Percentiles rank a stretch among this genome's conserved stretches.
These are phyloP conservation scores for Drosophila monieri DNA, from an alignment of 2,888 invertebrate species.

Conservation along the genomic window DNA sequence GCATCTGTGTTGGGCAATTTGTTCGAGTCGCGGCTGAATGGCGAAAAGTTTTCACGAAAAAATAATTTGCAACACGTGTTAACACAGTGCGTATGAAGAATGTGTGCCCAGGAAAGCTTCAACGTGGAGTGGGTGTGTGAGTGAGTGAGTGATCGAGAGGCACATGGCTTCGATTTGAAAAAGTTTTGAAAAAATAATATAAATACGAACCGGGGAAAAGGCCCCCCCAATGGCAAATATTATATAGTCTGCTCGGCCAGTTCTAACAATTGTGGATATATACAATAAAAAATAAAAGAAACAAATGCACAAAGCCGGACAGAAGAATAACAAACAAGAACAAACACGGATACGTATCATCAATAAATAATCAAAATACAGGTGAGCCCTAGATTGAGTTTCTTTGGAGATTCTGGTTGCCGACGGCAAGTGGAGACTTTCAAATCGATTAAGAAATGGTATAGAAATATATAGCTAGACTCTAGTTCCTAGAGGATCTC, in stretches of 20 bases:
- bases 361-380: conserved; percentile 50
- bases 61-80: conserved; percentile 74
- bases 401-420: conserved; percentile 22
- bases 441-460: not conserved
- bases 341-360: conserved; percentile 58
- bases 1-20: conserved; percentile 27
- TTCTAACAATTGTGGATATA: conserved; percentile 36
- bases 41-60: conserved; percentile 19
- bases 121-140: conserved; percentile 20
- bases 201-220: conserved; percentile 15
- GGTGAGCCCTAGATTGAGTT: conserved; percentile 49
- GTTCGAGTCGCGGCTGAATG: conserved; percentile 39
- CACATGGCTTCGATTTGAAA: conserved; percentile 25
- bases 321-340: conserved; percentile 20
- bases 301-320: conserved; percentile 47
- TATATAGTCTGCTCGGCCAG: conserved; percentile 14
- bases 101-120: conserved; percentile 12
- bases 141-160: conserved; percentile 13
- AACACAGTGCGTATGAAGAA: conserved; percentile 71
- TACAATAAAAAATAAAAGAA: conserved; percentile 10
- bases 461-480: not conserved
- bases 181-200: conserved; percentile 12
- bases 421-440: conserved; percentile 43
- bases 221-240: not conserved
- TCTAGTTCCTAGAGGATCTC: no score